Evolutionary conservation across 2,888 invertebrate genomes (phyloP).

Genomic region (Meiosimyza decipiens): DNA sequence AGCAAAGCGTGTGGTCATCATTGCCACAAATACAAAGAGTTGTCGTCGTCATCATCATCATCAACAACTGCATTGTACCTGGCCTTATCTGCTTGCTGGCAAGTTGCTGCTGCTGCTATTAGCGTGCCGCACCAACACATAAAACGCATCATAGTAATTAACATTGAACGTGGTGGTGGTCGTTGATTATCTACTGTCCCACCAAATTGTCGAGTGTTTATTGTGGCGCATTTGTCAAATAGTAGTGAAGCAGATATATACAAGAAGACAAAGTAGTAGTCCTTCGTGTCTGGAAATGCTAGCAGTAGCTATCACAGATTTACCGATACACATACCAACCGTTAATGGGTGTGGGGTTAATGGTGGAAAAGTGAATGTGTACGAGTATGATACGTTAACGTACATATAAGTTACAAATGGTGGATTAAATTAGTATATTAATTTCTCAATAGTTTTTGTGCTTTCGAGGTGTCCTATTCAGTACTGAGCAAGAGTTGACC

Average conservation of each 20-base stretch:
- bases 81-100: conserved; percentile 3
- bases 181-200: not conserved
- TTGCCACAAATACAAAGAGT: not conserved
- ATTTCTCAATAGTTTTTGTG: no score
- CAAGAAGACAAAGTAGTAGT: not conserved
- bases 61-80: not conserved
- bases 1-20: conserved; percentile 7
- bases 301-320: not conserved
- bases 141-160: conserved; percentile 10
- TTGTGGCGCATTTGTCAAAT: conserved; percentile 8
- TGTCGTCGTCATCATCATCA: not conserved
- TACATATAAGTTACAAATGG: no score
- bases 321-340: not conserved
- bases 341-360: conserved; percentile 10
- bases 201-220: not conserved
- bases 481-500: no score
- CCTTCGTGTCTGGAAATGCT: not conserved
- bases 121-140: not conserved
- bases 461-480: no score
- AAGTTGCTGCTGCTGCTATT: not conserved
- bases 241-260: not conserved
- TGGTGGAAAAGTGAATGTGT: not conserved
- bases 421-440: no score
- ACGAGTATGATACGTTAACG: no score
- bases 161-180: not conserved